These are phyloP conservation scores for Neopelma chrysocephalum DNA, from an alignment of 2,797 vertebrate genomes.

Conservation along the genomic window DNA sequence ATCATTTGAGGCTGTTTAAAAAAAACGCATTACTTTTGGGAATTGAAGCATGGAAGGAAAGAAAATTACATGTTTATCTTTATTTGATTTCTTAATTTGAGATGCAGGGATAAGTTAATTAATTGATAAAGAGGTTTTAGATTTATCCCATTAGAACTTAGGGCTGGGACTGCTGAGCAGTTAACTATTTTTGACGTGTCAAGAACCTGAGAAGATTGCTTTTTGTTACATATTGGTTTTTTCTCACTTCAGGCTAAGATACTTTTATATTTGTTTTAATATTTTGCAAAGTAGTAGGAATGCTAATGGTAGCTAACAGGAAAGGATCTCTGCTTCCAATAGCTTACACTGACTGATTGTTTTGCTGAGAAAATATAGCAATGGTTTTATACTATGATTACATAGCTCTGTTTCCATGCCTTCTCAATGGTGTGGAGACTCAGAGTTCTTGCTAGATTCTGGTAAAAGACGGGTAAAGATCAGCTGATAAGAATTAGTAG, in stretches of 20 bases:
- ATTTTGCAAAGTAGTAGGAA: not conserved
- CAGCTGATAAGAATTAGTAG: not conserved
- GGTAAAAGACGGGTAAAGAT: not conserved
- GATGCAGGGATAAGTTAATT: constrained; percentile 39
- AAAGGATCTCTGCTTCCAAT: constrained; percentile 18
- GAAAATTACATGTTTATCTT: constrained; percentile 63
- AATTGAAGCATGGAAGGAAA: constrained; percentile 40
- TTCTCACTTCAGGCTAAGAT: constrained; percentile 12
- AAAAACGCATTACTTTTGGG: constrained; percentile 20
- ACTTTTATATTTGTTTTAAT: not conserved
- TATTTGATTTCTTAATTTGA: constrained; percentile 65
- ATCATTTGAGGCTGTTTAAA: not conserved
- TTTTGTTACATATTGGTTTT: not conserved
- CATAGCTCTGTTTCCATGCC: not conserved
- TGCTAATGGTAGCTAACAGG: not conserved
- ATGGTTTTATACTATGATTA: not conserved
- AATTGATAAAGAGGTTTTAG: constrained; percentile 51
- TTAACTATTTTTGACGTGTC: constrained; percentile 19
- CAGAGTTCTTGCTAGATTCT: not conserved
- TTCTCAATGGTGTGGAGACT: not conserved
- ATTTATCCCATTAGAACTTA: constrained; percentile 43
- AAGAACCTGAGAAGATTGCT: not conserved
- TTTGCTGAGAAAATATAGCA: not conserved
- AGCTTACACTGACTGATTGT: not conserved
- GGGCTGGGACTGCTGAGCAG: not conserved